phyloP scores from a whole-genome alignment of 2,888 invertebrate genomes.

The Falcaria lacertinaria region DNA sequence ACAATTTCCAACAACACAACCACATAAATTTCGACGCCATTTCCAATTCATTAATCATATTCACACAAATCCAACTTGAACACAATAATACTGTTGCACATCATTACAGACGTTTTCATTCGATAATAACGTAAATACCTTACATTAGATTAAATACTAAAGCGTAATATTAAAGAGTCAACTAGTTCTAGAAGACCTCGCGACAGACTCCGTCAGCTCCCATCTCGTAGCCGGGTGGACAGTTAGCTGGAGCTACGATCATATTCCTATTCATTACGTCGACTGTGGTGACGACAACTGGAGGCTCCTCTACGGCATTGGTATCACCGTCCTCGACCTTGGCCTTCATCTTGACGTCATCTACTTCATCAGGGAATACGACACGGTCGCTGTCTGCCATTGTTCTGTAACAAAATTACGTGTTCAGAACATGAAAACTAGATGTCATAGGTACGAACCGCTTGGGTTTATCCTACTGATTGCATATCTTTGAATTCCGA shows the following conservation, averaged over 20 bases:
- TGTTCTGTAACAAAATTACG: constrained; percentile 22
- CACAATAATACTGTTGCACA: constrained; percentile 27
- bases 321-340: constrained; percentile 30
- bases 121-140: too few relatives aligned
- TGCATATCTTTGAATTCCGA: too few relatives aligned
- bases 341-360: constrained; percentile 35
- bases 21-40: constrained; percentile 2
- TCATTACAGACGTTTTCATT: neutral
- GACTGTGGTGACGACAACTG: constrained; percentile 10
- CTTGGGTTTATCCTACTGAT: too few relatives aligned
- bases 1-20: neutral
- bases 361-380: constrained; percentile 57
- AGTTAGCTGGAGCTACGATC: constrained; percentile 44
- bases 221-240: constrained; percentile 39
- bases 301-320: constrained; percentile 38
- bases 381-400: constrained; percentile 58
- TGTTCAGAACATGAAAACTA: too few relatives aligned
- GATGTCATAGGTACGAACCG: too few relatives aligned
- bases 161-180: too few relatives aligned
- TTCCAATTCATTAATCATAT: constrained; percentile 7
- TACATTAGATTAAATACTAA: constrained; percentile 1
- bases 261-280: constrained; percentile 40
- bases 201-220: constrained; percentile 46
- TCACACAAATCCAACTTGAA: constrained; percentile 14
- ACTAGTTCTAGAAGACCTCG: constrained; percentile 32